phyloP scores from a whole-genome alignment of 2,113 vertebrate species.

The Cardinalis cardinalis region DNA sequence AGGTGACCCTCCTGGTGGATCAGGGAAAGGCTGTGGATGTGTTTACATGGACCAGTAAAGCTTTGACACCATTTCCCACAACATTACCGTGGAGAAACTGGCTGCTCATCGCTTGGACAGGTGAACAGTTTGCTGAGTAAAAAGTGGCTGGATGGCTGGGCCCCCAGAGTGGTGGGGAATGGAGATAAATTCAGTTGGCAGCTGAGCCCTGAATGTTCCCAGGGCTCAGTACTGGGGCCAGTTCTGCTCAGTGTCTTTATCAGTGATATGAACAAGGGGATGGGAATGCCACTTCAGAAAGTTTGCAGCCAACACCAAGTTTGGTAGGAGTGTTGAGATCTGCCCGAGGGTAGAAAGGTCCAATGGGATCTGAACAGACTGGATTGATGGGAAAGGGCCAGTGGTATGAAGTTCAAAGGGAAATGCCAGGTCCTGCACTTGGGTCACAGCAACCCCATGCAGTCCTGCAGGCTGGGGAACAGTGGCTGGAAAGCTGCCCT shows the following conservation, averaged over 20 bases:
- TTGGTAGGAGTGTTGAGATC: background rate
- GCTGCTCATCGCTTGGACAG: background rate
- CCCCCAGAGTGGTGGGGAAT: background rate
- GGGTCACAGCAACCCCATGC: background rate
- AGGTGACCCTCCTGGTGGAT: background rate
- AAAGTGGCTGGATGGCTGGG: background rate
- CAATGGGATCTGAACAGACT: background rate
- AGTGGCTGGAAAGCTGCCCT: background rate
- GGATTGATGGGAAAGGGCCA: background rate
- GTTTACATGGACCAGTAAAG: background rate
- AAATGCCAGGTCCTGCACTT: background rate
- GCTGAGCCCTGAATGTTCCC: background rate
- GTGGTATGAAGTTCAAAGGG: background rate
- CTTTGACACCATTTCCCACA: background rate
- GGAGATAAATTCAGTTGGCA: background rate
- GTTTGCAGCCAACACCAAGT: background rate
- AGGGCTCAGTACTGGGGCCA: background rate
- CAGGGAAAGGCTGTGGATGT: background rate
- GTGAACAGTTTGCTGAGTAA: background rate
- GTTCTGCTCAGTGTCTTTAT: background rate
- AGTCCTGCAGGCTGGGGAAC: accelerated
- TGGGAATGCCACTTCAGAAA: background rate
- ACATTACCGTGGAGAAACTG: background rate
- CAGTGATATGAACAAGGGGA: background rate
- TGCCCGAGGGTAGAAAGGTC: background rate